Evolutionary conservation across 2,113 vertebrate species (phyloP), one percentile per base, ranked within the genome.

Genomic region (Microcebus ravelobensis): DNA sequence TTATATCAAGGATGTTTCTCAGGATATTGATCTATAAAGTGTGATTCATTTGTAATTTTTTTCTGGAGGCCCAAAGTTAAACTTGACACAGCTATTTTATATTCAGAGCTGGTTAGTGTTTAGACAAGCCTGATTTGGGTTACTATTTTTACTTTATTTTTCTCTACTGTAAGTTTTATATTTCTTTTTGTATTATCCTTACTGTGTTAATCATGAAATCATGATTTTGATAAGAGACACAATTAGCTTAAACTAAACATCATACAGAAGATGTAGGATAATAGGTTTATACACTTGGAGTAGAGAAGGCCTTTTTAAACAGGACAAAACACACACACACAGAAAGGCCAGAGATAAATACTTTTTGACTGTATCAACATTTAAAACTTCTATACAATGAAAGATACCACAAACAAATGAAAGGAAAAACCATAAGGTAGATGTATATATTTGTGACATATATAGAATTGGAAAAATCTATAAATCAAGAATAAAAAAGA

Each of bases 161-260:
- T 90, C 25, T 74, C 48, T n/a, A 67, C 23, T 86, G 0, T 18
- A 87, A 82, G 20, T 73, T 74, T 71, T 7, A 59, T 48, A 65
- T 68, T 90, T 97, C 8, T 92, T 92, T 85, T 74, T 92, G 11
- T 76, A 68, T 25, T 59, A 45, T n/a, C 61, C 55, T 91, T 25
- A 65, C 67, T 79, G 0, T 96, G 13, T 82, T 92, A 92, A 92
- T 82, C 11, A 52, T 82, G 67, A 90, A 86, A 25, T 86, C 14
- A 52, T 79, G 27, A 87, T 88, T 84, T 88, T 92, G 57, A 10
- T 92, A 88, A 94, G 71, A 34, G 57, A 67, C 12, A 2, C 70
- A 70, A 36, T 82, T 57, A 87, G 59, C 36, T 65, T 94, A 94
- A 91, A 74, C 11, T 92, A 95, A 96, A 92, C 48, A 48, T 77